Base-by-base conservation (phyloP, 1,140 invertebrate species). In the Drosophila busckii region DNA sequence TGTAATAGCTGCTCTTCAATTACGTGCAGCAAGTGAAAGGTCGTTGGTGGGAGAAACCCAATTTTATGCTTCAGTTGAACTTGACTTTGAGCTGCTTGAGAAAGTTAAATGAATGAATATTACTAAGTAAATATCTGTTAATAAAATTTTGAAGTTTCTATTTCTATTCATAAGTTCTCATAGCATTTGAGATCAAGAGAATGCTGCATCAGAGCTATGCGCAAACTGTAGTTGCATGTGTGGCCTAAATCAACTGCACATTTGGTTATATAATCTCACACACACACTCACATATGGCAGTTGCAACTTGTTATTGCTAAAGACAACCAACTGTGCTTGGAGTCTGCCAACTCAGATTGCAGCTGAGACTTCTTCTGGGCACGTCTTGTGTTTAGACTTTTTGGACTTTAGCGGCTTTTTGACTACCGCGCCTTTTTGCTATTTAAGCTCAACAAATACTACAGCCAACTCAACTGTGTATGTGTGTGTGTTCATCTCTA, bases 181-280 rank as follows among this genome's bases (percentile, higher is more conserved):
- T n/a, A n/a, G n/a, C n/a, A n/a, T n/a, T n/a, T n/a, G n/a, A 5
- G 38, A 28, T 5, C 2, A 15, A 45, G 40, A 29, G 15, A 28
- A 17, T 10, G 40, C 25, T n/a, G n/a, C n/a, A n/a, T n/a, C n/a
- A n/a, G 29, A 6, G 10, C 3, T 15, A 17, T 34, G 4, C 16
- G 63, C 63, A 55, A 37, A 44, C 59, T 59, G 26, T 59, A 44
- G 38, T 13, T 31, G 34, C 40, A 22, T 19, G 41, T 54, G 12
- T 68, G 69, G 50, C 50, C 58, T 68, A 69, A 73, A 73, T 73
- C 70, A 68, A 69, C 22, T 42, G 19, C 34, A 55, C 46, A 75
- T 63, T 59, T 59, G 41, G 58, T 73, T 71, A 69, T 75, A 71
- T 68, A 71, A 71, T 62, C 63, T 45, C 19, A 32, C 28, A 53